These are phyloP conservation scores for Anoplopoma fimbria DNA, from an alignment of 2,113 vertebrate species.

Conservation along the genomic window DNA sequence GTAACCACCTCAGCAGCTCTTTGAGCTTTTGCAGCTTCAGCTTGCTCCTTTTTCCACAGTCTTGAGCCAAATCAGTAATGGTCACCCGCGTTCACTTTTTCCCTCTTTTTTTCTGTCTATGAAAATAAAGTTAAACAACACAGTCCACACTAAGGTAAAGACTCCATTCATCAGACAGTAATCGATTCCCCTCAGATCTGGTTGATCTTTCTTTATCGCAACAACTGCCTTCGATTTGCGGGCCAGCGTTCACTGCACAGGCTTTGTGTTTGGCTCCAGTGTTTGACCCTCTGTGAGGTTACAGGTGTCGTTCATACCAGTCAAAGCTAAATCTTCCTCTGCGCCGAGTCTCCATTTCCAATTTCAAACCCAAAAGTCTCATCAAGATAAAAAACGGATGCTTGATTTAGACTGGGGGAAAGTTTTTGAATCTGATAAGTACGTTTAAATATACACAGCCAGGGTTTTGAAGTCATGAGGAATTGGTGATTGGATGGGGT, in stretches of 20 bases:
- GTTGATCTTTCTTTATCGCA: neutral
- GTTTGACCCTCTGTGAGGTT: neutral
- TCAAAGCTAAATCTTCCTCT: neutral
- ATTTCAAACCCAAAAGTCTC: neutral
- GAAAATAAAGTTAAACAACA: constrained; percentile 11
- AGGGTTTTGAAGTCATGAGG: neutral
- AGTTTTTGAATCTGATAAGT: neutral
- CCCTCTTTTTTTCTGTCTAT: constrained; percentile 5
- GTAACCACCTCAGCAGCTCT: constrained; percentile 31
- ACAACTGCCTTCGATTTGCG: neutral
- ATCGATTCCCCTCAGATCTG: neutral
- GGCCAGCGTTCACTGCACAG: neutral
- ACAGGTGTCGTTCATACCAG: neutral
- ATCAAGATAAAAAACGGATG: neutral
- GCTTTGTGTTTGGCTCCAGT: neutral
- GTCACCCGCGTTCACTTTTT: constrained; percentile 29
- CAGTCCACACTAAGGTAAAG: neutral
- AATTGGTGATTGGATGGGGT: neutral
- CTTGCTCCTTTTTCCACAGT: constrained; percentile 48
- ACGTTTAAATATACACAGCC: neutral
- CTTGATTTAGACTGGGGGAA: constrained; percentile 1
- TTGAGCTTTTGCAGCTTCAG: constrained; percentile 50
- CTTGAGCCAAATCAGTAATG: constrained; percentile 46
- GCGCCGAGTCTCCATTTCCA: neutral
- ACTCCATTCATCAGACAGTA: neutral